Base-by-base conservation (phyloP, 1,140 invertebrate genomes). In the Drosophila orosa region DNA sequence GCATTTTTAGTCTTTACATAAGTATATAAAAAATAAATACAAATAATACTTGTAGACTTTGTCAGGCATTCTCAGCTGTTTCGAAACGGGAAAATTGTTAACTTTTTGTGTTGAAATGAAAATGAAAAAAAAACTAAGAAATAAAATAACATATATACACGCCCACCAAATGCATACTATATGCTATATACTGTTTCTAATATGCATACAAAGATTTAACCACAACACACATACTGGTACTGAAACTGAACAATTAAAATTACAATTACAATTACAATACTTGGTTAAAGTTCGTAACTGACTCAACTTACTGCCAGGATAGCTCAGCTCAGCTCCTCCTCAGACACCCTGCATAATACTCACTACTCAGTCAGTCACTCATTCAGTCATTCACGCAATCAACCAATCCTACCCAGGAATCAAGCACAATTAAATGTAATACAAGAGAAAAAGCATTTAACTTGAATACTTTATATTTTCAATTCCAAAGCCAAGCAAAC, bases 151-250 rank as follows among this genome's bases (percentile, higher is more conserved):
- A 71, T 77, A 77, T 65, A 77, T 71, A 80, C 76, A 85, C 68
- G 84, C 83, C 83, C 83, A 87, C 83, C 83, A 87, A 71, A 89
- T 79, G 83, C 83, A 87, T 87, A 87, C 84, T 89, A 87, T 87
- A 87, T 87, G 83, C 83, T 47, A 81, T 71, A 71, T 71, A 89
- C 83, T 87, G 83, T 87, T 87, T 87, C 83, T 89, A 66, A 86
- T 79, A 87, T 75, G 68, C 65, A 71, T 68, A 76, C 45, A 76
- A 76, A 75, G 55, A 75, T 77, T 77, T 77, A 76, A 67, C 59
- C 60, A 55, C 73, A 66, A 44, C 44, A 50, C 47, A 24, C 4
- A 35, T 10, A 52, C 48, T 52, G 17, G 19, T 10, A 52, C 50
- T 52, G 50, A 35, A 4, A 52, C 48, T 52, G 56, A 60, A 60